Conservation (phyloP, 2,888 invertebrate genomes). For the Drosophila atroscutellata region DNA sequence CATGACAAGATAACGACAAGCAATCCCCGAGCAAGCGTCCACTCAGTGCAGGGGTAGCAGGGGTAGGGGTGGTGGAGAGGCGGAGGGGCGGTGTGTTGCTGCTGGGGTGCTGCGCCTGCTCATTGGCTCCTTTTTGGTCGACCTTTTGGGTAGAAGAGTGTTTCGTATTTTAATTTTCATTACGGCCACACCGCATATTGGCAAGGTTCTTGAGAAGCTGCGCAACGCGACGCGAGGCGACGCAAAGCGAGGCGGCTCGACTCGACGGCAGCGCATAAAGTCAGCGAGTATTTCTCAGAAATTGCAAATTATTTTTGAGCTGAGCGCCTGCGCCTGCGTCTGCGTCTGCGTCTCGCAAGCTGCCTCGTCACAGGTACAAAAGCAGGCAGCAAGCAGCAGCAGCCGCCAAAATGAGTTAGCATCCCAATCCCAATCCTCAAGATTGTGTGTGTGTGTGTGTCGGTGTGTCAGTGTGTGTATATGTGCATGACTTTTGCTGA, state of each 20-base stretch:
- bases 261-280: conserved; percentile 57
- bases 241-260: neutral
- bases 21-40: conserved; percentile 65
- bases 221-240: conserved; percentile 26
- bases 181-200: conserved; percentile 63
- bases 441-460: conserved; percentile 6
- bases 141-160: conserved; percentile 67
- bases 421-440: conserved; percentile 63
- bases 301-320: conserved; percentile 82
- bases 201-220: conserved; percentile 77
- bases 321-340: conserved; percentile 69
- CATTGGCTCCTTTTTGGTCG: conserved; percentile 63
- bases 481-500: conserved; percentile 41
- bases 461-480: conserved; percentile 9
- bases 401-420: conserved; percentile 80
- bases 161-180: conserved; percentile 81
- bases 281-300: conserved; percentile 81
- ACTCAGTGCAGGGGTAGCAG: conserved; percentile 4
- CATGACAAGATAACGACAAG: conserved; percentile 84
- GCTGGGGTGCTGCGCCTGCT: conserved; percentile 53
- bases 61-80: neutral
- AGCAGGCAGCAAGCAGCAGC: conserved; percentile 44
- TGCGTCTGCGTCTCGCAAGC: conserved; percentile 7
- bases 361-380: conserved; percentile 60
- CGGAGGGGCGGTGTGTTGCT: conserved; percentile 37